These are phyloP conservation scores for Pseudois nayaur DNA, from an alignment of 2,113 vertebrate genomes.

Conservation along the genomic window DNA sequence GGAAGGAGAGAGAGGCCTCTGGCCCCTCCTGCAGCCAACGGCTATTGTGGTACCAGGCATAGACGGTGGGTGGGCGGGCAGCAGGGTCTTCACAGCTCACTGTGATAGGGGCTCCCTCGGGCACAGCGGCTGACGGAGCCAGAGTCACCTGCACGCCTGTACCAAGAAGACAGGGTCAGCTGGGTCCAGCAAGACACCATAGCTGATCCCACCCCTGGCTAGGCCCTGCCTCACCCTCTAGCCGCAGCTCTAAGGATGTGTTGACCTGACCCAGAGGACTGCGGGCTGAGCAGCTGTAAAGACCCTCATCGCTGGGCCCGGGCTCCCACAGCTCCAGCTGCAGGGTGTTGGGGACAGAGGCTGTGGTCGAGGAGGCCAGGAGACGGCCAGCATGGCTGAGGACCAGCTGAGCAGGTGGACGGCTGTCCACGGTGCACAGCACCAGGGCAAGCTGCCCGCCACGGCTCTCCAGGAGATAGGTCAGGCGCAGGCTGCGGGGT, in stretches of 20 bases:
- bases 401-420: slow-evolving; percentile 60
- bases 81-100: slow-evolving; percentile 71
- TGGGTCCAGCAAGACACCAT: background rate
- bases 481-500: slow-evolving; percentile 71
- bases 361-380: background rate
- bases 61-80: background rate
- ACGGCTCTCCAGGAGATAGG: slow-evolving; percentile 72
- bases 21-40: slow-evolving; percentile 73
- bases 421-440: slow-evolving; percentile 78
- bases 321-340: slow-evolving; percentile 70
- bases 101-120: slow-evolving; percentile 65
- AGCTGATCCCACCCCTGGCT: background rate
- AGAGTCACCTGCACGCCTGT: slow-evolving; percentile 72
- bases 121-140: slow-evolving; percentile 60
- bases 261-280: slow-evolving; percentile 58
- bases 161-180: background rate
- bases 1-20: background rate
- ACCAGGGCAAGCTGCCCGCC: slow-evolving; percentile 65
- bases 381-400: slow-evolving; percentile 55
- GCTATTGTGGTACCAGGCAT: slow-evolving; percentile 79
- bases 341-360: slow-evolving; percentile 65
- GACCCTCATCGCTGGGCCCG: slow-evolving; percentile 54
- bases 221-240: slow-evolving; percentile 68
- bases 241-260: slow-evolving; percentile 24
- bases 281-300: slow-evolving; percentile 72